Conservation (phyloP, 53 echinoderm and acorn worm genomes). For the Zoroaster sp. region DNA sequence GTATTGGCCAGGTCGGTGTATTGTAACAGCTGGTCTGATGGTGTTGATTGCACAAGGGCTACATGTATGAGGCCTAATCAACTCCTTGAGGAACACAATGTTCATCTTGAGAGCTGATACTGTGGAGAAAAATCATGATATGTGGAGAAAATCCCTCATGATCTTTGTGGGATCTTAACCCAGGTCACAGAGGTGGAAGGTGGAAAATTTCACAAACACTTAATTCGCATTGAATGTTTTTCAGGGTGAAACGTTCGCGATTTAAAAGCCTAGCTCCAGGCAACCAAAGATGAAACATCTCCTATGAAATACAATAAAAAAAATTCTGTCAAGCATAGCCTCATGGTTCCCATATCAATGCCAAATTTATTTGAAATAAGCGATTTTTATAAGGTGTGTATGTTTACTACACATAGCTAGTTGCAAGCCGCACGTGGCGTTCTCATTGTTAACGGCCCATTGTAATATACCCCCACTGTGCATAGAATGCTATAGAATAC, state of each 20-base stretch:
- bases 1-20: too few species aligned
- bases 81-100: too few species aligned
- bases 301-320: not conserved
- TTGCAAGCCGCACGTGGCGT: conserved; percentile 20
- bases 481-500: conserved; percentile 56
- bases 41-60: too few species aligned
- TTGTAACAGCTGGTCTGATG: too few species aligned
- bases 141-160: too few species aligned
- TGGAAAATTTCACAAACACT: too few species aligned
- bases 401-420: not conserved
- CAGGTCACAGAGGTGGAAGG: too few species aligned
- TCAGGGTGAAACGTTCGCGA: not conserved
- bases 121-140: too few species aligned
- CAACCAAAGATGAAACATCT: conserved; percentile 1
- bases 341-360: not conserved
- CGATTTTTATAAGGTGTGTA: not conserved
- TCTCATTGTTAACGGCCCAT: conserved; percentile 32
- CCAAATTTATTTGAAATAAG: not conserved
- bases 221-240: too few species aligned
- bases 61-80: too few species aligned
- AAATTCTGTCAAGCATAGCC: not conserved
- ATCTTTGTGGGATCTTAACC: too few species aligned
- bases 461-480: conserved; percentile 54
- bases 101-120: too few species aligned
- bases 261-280: not conserved